Evolutionary conservation across 2,113 vertebrate genomes (phyloP).

Genomic region (Ceratotherium simum): DNA sequence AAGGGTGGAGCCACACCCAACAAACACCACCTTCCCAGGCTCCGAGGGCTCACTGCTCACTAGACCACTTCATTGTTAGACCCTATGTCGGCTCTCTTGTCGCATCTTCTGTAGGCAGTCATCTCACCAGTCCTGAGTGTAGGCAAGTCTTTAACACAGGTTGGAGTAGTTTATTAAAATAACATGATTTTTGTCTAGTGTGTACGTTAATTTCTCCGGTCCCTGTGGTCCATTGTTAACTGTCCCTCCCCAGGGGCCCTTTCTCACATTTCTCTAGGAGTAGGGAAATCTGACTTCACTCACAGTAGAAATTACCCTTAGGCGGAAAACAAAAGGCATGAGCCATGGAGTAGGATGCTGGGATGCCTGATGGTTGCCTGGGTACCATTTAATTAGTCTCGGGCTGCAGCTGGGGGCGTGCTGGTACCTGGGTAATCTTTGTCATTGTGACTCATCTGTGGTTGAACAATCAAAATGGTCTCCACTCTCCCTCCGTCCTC

Average conservation of each 20-base stretch:
- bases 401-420: slow-evolving; percentile 66
- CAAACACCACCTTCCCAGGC: neutral
- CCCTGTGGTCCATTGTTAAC: neutral
- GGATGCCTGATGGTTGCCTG: slow-evolving; percentile 73
- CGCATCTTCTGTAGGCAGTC: neutral
- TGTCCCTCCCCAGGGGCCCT: neutral
- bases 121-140: neutral
- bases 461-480: slow-evolving; percentile 58
- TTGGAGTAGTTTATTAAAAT: neutral
- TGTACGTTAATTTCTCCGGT: neutral
- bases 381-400: slow-evolving; percentile 80
- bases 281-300: slow-evolving; percentile 62
- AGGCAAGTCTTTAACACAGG: neutral
- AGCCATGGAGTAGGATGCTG: slow-evolving; percentile 63
- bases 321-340: slow-evolving; percentile 73
- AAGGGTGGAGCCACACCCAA: neutral
- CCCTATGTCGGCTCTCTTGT: neutral
- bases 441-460: slow-evolving; percentile 56
- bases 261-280: slow-evolving; percentile 40
- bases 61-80: neutral
- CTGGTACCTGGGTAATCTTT: slow-evolving; percentile 68
- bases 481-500: slow-evolving; percentile 51
- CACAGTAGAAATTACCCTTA: slow-evolving; percentile 60
- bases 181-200: slow-evolving; percentile 28
- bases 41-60: neutral